phyloP scores from a whole-genome alignment of 30 jellyfish, hydroid and myxozoan species.

The Turritopsis dohrnii region DNA sequence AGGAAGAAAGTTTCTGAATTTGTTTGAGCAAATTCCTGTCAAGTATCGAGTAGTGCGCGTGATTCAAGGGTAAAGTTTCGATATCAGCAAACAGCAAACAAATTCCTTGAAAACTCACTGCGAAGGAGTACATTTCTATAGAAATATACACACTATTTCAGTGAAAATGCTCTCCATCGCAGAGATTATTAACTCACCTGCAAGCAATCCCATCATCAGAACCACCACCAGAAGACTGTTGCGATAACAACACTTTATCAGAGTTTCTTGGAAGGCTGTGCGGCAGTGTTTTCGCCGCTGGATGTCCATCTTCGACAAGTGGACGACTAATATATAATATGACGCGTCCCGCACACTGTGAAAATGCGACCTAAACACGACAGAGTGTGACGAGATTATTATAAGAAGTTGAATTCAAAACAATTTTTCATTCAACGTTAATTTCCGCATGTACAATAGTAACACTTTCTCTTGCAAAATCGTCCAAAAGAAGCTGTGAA shows the following conservation, averaged over 20 bases:
- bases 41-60: neutral
- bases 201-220: constrained; percentile 26
- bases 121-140: too few relatives aligned
- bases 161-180: too few relatives aligned
- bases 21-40: neutral
- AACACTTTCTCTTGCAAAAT: neutral
- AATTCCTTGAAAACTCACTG: too few relatives aligned
- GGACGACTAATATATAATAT: constrained; percentile 28
- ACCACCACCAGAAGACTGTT: constrained; percentile 24
- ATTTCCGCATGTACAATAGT: neutral
- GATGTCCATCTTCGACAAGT: constrained; percentile 24
- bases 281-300: constrained; percentile 23
- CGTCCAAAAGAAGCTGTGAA: too few relatives aligned
- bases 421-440: neutral
- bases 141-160: too few relatives aligned
- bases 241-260: neutral
- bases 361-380: neutral
- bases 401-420: neutral
- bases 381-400: neutral
- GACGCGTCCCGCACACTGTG: constrained; percentile 26
- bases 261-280: neutral
- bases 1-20: too few relatives aligned
- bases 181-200: neutral
- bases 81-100: too few relatives aligned
- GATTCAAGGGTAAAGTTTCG: too few relatives aligned